Percentiles rank a stretch among this genome's conserved stretches.
phyloP scores from a whole-genome alignment of 2,888 invertebrate genomes.

The Dimorphilus gyrociliatus region DNA sequence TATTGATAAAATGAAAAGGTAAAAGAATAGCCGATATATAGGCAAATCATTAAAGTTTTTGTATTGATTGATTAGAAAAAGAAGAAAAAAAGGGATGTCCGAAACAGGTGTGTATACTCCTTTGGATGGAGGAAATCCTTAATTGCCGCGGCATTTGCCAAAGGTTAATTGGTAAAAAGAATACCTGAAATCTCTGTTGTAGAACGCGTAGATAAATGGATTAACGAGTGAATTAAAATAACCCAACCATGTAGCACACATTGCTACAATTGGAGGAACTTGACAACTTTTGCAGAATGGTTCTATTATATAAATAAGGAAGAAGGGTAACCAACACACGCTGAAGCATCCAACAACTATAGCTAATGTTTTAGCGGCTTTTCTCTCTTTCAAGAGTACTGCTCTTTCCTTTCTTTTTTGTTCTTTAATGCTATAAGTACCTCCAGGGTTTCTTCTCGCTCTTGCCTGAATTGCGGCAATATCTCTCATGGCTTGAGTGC shows the following conservation, averaged over 20 bases:
- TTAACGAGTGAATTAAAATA: constrained; percentile 80
- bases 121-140: neutral
- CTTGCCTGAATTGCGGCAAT: neutral
- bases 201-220: constrained; percentile 76
- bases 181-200: constrained; percentile 50
- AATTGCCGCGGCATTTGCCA: constrained; percentile 7
- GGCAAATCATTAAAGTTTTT: too few species aligned
- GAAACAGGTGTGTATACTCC: too few species aligned
- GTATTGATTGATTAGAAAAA: too few species aligned
- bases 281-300: constrained; percentile 53
- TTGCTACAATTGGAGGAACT: constrained; percentile 46
- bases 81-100: too few species aligned
- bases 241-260: constrained; percentile 64
- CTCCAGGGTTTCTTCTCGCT: constrained; percentile 1
- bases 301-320: constrained; percentile 59
- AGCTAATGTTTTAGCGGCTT: constrained; percentile 70
- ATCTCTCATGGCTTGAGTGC: neutral
- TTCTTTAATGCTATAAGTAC: too few species aligned
- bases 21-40: too few species aligned
- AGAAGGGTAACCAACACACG: constrained; percentile 74
- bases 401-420: constrained; percentile 16
- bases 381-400: constrained; percentile 55
- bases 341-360: constrained; percentile 73
- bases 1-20: too few species aligned
- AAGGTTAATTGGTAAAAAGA: constrained; percentile 56